Evolutionary conservation across 2,113 vertebrate species (phyloP).

Genomic region (Periophthalmodon schlosseri): DNA sequence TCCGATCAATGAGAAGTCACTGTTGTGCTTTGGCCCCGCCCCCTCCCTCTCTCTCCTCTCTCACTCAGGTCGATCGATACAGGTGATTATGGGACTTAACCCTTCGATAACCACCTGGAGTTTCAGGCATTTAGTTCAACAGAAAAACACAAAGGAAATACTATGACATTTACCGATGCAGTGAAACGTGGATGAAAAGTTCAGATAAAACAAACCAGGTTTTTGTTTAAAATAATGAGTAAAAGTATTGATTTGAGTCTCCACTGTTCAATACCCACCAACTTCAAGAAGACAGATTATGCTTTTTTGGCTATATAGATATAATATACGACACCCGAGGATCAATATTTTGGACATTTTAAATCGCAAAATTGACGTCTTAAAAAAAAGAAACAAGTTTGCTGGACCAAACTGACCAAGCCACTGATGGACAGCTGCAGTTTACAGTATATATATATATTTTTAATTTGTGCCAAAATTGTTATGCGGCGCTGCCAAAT

Average conservation of each 20-base stretch:
- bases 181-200: background rate
- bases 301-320: too few relatives aligned
- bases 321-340: too few relatives aligned
- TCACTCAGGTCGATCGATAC: background rate
- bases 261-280: background rate
- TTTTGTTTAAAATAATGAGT: background rate
- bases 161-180: background rate
- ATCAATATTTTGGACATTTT: too few relatives aligned
- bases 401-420: too few relatives aligned
- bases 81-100: slow-evolving; percentile 7
- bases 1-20: background rate
- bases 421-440: too few relatives aligned
- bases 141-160: background rate
- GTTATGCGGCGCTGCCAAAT: too few relatives aligned
- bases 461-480: too few relatives aligned
- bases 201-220: background rate
- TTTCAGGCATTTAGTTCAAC: background rate
- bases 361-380: too few relatives aligned
- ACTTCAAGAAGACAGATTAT: background rate
- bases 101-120: background rate
- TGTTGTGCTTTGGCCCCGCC: background rate
- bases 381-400: too few relatives aligned
- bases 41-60: background rate
- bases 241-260: background rate
- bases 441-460: too few relatives aligned